Conservation (phyloP, 2,888 invertebrate genomes). For the Drosophila paracracens region DNA sequence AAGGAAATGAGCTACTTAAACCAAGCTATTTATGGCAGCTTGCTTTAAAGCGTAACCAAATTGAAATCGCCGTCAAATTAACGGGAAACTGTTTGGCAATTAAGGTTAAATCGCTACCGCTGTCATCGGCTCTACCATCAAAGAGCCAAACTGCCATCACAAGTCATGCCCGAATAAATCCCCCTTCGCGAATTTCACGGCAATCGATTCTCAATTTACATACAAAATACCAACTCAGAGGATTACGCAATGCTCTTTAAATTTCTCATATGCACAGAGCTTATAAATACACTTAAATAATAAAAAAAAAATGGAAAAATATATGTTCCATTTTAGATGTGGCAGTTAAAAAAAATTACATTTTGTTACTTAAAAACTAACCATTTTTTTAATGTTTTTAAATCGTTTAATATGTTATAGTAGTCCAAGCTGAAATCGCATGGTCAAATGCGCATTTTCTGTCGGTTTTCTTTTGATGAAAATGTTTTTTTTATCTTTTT, state of each 20-base stretch:
- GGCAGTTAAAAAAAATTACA: not conserved
- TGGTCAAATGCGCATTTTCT: not conserved
- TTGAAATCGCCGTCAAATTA: constrained; percentile 4
- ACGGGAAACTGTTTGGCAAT: constrained; percentile 26
- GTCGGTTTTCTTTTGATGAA: not conserved
- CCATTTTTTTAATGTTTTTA: not conserved
- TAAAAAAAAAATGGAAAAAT: not conserved
- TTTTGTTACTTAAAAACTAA: not conserved
- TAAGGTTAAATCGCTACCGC: constrained; percentile 27
- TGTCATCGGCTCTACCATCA: constrained; percentile 2
- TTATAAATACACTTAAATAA: not conserved
- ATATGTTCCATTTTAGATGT: too few relatives aligned
- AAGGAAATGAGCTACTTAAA: not conserved
- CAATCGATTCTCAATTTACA: constrained; percentile 61
- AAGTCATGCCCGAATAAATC: not conserved
- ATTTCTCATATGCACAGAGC: not conserved
- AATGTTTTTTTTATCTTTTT: not conserved
- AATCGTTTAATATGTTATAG: not conserved
- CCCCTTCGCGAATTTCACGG: constrained; percentile 19
- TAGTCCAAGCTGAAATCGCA: not conserved
- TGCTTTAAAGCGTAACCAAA: not conserved
- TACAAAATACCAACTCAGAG: constrained; percentile 21
- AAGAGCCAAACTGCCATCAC: constrained; percentile 9
- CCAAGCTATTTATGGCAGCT: not conserved
- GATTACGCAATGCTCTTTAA: constrained; percentile 43